These are phyloP conservation scores for Heterodera filipjevi DNA, from an alignment of 2,888 invertebrate species.

Conservation along the genomic window DNA sequence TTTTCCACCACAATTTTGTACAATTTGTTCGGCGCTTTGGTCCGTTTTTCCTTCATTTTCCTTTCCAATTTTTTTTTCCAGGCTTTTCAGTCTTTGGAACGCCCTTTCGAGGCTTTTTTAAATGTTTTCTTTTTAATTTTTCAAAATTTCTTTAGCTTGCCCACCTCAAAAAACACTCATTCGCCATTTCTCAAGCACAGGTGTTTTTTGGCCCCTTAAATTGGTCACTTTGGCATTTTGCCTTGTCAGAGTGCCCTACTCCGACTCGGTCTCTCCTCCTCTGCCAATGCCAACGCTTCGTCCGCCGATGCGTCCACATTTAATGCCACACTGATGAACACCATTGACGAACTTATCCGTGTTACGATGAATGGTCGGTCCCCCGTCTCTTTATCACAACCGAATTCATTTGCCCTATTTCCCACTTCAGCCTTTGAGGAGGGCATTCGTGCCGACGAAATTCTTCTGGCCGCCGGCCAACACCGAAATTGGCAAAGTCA, in stretches of 20 bases:
- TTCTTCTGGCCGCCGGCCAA: neutral
- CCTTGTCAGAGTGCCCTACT: neutral
- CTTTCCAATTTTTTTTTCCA: neutral
- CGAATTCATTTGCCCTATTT: neutral
- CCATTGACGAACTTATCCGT: slow-evolving; percentile 55
- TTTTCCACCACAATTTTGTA: slow-evolving; percentile 54
- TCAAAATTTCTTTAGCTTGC: slow-evolving; percentile 1
- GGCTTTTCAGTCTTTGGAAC: slow-evolving; percentile 24
- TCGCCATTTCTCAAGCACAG: slow-evolving; percentile 32
- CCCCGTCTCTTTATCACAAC: neutral
- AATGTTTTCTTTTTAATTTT: neutral
- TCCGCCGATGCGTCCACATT: neutral
- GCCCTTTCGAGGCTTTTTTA: slow-evolving; percentile 18
- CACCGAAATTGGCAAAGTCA: slow-evolving; percentile 23
- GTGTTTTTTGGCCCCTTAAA: neutral
- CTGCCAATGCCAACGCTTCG: neutral
- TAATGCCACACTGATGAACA: slow-evolving; percentile 37
- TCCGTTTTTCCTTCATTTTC: neutral
- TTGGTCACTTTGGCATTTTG: neutral
- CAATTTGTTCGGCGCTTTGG: slow-evolving; percentile 50
- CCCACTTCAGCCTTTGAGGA: slow-evolving; percentile 49
- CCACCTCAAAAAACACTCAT: slow-evolving; percentile 33
- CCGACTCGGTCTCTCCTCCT: neutral
- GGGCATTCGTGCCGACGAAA: slow-evolving; percentile 37
- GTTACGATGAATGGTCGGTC: slow-evolving; percentile 50